Percentiles rank a stretch among this genome's conserved stretches.
phyloP scores from a whole-genome alignment of 2,888 invertebrate species.

The Bimastos eiseni region DNA sequence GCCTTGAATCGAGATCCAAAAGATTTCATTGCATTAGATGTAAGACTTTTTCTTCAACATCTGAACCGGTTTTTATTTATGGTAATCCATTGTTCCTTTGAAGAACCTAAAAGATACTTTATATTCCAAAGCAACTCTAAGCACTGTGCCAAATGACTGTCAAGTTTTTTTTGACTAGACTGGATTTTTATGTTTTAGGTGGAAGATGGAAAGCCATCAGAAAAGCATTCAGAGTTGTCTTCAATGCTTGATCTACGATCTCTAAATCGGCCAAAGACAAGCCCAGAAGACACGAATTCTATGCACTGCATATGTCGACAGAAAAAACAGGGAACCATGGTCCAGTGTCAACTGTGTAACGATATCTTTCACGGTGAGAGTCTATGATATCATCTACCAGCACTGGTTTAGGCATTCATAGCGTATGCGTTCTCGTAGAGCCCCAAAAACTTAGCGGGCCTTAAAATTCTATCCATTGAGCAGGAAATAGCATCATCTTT shows the following conservation, averaged over 20 bases:
- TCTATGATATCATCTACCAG: not conserved
- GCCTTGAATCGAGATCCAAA: too few species aligned
- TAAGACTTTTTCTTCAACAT: not conserved
- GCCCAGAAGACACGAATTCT: conserved; percentile 48
- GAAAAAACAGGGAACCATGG: conserved; percentile 69
- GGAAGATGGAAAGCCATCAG: not conserved
- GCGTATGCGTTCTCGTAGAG: too few species aligned
- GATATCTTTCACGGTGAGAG: conserved; percentile 87
- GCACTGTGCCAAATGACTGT: too few species aligned
- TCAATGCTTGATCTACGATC: conserved; percentile 68
- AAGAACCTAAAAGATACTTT: too few species aligned
- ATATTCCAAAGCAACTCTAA: too few species aligned
- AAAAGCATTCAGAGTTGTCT: conserved; percentile 69
- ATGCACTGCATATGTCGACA: conserved; percentile 68
- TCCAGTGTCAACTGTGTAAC: conserved; percentile 89
- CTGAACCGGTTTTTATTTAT: not conserved
- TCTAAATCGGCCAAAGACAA: conserved; percentile 44
- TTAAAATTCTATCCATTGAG: too few species aligned
- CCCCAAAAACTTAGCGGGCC: too few species aligned
- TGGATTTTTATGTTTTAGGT: not conserved
- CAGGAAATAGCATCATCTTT: too few species aligned
- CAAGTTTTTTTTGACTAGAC: not conserved
- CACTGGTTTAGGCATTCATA: too few species aligned
- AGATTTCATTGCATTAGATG: not conserved
- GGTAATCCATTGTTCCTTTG: too few species aligned